phyloP scores from a whole-genome alignment of 2,113 vertebrate genomes.

The Podarcis raffonei region DNA sequence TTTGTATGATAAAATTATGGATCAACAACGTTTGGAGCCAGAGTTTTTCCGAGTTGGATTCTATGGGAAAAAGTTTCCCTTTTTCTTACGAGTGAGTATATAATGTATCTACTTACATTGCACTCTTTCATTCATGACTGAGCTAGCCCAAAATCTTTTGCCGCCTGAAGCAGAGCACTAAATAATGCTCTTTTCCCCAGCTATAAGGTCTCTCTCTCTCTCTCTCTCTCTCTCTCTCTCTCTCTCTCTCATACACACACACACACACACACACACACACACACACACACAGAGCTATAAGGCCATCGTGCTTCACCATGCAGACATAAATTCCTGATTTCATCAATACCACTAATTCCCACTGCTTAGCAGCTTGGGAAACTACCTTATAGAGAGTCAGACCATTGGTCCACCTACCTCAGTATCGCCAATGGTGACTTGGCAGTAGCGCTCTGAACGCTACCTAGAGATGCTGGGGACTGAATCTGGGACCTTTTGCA shows the following conservation, averaged over 20 bases:
- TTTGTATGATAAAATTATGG: constrained; percentile 99
- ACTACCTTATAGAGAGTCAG: too few species aligned
- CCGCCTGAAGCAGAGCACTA: neutral
- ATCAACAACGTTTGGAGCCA: constrained; percentile 95
- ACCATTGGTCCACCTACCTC: too few species aligned
- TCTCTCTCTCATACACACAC: too few species aligned
- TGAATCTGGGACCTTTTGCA: too few species aligned
- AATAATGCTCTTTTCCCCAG: neutral
- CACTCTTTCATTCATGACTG: neutral
- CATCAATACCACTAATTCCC: neutral
- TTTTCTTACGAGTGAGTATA: constrained; percentile 93
- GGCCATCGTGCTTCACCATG: neutral
- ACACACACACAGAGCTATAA: neutral
- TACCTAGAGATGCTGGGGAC: too few species aligned
- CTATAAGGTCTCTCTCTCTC: neutral
- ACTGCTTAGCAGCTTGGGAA: too few species aligned
- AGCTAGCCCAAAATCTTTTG: neutral
- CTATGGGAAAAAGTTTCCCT: constrained; percentile 98
- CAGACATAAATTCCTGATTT: neutral
- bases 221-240: too few species aligned
- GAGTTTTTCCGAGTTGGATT: constrained; percentile 99
- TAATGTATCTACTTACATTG: neutral
- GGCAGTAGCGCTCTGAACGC: too few species aligned
- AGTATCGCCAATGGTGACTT: too few species aligned
- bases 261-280: neutral